phyloP scores from a whole-genome alignment of 2,888 invertebrate genomes.

The Glaucopsyche alexis region DNA sequence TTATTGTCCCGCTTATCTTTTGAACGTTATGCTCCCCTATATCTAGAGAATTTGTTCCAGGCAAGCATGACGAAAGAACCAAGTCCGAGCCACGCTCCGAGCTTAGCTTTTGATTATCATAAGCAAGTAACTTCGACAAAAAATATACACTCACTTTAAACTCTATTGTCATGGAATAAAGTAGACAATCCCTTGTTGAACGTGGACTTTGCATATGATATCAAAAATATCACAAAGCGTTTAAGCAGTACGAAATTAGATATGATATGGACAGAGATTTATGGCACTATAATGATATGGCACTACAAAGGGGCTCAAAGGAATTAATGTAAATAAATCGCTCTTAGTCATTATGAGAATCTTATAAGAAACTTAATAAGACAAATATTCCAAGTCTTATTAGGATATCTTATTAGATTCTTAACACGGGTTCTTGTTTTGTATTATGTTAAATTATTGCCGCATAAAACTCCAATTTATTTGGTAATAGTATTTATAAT shows the following conservation, averaged over 20 bases:
- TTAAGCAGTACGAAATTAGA: slow-evolving; percentile 45
- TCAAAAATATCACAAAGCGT: slow-evolving; percentile 33
- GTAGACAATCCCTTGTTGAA: not conserved
- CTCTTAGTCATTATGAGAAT: slow-evolving; percentile 16
- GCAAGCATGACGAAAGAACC: slow-evolving; percentile 70
- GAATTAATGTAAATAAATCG: slow-evolving; percentile 20
- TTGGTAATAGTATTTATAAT: too few relatives aligned
- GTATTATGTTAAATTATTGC: not conserved
- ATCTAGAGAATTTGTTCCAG: slow-evolving; percentile 73
- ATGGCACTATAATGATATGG: slow-evolving; percentile 49
- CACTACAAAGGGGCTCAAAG: slow-evolving; percentile 29
- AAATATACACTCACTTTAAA: slow-evolving; percentile 9
- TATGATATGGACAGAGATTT: slow-evolving; percentile 57
- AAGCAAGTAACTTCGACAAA: slow-evolving; percentile 22
- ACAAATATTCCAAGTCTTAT: not conserved
- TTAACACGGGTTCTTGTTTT: not conserved
- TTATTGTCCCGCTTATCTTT: slow-evolving; percentile 19
- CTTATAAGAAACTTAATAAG: slow-evolving; percentile 30
- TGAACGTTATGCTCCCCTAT: slow-evolving; percentile 48
- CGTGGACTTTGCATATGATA: slow-evolving; percentile 31
- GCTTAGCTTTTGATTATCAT: slow-evolving; percentile 51
- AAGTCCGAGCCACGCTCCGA: slow-evolving; percentile 67
- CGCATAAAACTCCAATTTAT: not conserved
- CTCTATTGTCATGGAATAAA: slow-evolving; percentile 20
- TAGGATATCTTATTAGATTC: slow-evolving; percentile 1